Evolutionary conservation across 2,888 invertebrate genomes (phyloP).

Genomic region (Euzophera pinguis): DNA sequence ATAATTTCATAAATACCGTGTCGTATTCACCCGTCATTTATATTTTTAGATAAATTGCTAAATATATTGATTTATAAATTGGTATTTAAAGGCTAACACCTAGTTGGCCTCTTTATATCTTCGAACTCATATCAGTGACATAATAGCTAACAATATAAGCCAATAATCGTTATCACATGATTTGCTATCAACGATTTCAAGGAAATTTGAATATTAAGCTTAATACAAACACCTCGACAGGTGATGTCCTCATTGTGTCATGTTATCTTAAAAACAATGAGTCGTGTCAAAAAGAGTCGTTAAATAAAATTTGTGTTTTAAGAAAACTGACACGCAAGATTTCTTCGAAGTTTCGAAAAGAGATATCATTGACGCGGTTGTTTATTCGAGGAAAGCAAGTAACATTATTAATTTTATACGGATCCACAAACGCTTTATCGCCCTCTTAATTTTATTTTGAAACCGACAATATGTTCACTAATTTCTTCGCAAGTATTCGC

Average conservation of each 20-base stretch:
- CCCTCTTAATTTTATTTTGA: constrained; percentile 70
- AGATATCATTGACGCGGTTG: constrained; percentile 40
- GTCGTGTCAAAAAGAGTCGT: not conserved
- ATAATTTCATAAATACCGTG: too few species aligned
- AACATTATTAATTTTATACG: constrained; percentile 63
- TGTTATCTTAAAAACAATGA: constrained; percentile 17
- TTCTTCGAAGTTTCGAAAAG: constrained; percentile 5
- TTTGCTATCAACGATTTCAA: constrained; percentile 15
- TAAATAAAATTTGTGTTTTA: constrained; percentile 14
- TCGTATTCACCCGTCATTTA: too few species aligned
- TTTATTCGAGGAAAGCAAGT: constrained; percentile 53
- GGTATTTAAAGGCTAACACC: too few species aligned
- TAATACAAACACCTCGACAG: constrained; percentile 17
- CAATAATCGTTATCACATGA: constrained; percentile 15
- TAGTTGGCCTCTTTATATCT: not conserved
- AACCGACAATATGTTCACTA: constrained; percentile 60
- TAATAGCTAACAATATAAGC: constrained; percentile 13
- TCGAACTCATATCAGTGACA: constrained; percentile 13
- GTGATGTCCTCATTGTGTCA: constrained; percentile 16
- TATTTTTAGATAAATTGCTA: too few species aligned
- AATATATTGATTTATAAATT: too few species aligned
- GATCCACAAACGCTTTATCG: constrained; percentile 65
- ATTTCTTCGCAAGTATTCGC: constrained; percentile 32
- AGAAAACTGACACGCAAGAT: constrained; percentile 11
- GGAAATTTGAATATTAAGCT: constrained; percentile 18